Conservation (phyloP, 1,140 invertebrate genomes). For the Brachionus asplanchnoidis region DNA sequence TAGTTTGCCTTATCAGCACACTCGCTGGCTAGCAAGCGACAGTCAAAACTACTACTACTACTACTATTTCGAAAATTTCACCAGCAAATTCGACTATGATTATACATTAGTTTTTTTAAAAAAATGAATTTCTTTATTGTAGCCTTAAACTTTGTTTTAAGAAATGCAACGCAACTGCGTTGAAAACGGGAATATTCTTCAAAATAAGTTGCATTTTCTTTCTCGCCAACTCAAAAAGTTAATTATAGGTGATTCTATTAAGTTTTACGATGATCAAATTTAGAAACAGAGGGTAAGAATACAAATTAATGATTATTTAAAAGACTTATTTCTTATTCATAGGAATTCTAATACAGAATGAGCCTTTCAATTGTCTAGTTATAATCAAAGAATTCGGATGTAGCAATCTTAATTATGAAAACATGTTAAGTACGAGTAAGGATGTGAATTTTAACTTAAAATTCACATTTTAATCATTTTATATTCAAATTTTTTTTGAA, state of each 20-base stretch:
- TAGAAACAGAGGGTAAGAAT: background rate
- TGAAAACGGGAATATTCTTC: background rate
- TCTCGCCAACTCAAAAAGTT: background rate
- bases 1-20: no score
- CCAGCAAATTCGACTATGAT: background rate
- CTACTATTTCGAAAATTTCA: constrained; percentile 5
- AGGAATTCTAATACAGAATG: background rate
- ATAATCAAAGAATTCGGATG: background rate
- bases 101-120: background rate
- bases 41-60: no score
- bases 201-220: background rate
- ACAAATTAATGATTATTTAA: background rate
- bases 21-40: no score
- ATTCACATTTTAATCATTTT: no score
- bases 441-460: background rate
- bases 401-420: background rate
- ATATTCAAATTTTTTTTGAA: no score
- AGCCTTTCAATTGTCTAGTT: background rate
- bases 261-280: background rate
- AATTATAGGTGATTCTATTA: background rate
- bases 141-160: background rate
- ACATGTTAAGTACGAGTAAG: background rate
- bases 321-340: background rate
- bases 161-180: background rate
- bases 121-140: background rate